phyloP scores from a whole-genome alignment of 2,113 vertebrate genomes.

The Stictonetta naevosa region DNA sequence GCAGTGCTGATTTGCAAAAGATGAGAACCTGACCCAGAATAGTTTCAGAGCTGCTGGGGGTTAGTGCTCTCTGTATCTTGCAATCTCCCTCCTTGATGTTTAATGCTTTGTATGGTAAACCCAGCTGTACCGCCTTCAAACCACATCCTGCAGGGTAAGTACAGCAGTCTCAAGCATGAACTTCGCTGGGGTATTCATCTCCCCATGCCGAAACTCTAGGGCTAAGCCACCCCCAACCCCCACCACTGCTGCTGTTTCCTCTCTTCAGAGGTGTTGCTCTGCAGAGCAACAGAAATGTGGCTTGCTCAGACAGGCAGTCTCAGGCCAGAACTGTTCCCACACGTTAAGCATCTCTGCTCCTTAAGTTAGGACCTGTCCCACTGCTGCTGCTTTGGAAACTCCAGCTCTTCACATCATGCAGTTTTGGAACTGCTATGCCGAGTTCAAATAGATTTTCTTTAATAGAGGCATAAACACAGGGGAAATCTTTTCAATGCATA shows the following conservation, averaged over 20 bases:
- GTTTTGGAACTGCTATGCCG: no score
- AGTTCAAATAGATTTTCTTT: background rate
- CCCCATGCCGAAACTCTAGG: background rate
- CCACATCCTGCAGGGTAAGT: slow-evolving; percentile 52
- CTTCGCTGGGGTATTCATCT: background rate
- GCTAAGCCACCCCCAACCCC: background rate
- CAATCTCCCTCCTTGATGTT: background rate
- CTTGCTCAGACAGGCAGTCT: background rate
- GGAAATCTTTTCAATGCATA: background rate
- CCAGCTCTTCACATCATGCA: background rate
- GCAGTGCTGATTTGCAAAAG: background rate
- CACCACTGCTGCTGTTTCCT: background rate
- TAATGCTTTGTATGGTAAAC: background rate
- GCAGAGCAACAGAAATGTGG: background rate
- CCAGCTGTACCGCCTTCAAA: slow-evolving; percentile 21
- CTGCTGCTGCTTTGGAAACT: background rate
- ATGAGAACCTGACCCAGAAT: rapidly evolving
- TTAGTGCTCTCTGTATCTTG: background rate
- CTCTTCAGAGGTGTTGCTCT: background rate
- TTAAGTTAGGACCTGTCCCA: rapidly evolving
- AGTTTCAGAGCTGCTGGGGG: background rate
- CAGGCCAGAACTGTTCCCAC: background rate
- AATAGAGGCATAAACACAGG: background rate
- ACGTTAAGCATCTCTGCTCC: background rate
- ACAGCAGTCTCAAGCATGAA: background rate